phyloP scores from a whole-genome alignment of 2,888 invertebrate species.

The Arenicola marina region DNA sequence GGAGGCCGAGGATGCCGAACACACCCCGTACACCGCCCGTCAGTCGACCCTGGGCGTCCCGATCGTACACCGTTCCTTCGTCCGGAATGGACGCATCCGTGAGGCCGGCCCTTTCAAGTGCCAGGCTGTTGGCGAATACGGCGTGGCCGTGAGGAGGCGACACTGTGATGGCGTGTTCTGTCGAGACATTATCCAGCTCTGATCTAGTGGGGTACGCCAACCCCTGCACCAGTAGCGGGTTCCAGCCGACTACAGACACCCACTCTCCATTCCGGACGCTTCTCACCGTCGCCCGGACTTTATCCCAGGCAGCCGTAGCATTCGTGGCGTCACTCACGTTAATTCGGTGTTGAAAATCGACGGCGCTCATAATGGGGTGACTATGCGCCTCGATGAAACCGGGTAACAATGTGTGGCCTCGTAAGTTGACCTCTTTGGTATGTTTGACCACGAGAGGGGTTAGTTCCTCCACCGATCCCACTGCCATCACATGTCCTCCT shows the following conservation, averaged over 20 bases:
- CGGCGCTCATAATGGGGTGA: neutral
- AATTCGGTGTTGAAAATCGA: neutral
- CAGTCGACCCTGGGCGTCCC: too few relatives aligned
- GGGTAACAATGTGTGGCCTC: neutral
- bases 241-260: neutral
- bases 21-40: too few relatives aligned
- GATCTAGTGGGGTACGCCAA: neutral
- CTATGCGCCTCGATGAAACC: neutral
- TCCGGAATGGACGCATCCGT: too few relatives aligned
- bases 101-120: neutral
- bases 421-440: neutral
- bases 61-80: too few relatives aligned
- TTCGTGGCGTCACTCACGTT: neutral
- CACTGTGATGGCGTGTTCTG: neutral
- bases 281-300: neutral
- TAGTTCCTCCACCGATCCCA: neutral
- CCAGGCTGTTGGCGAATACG: neutral
- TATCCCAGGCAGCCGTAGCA: neutral
- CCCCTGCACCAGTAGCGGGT: neutral
- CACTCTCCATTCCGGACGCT: neutral
- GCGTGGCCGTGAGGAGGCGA: neutral
- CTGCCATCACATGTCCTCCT: neutral
- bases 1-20: too few relatives aligned
- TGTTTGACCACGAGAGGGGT: too few relatives aligned
- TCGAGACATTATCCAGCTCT: neutral